Conservation (phyloP, 2,797 vertebrate genomes). For the Sarcophilus harrisii region DNA sequence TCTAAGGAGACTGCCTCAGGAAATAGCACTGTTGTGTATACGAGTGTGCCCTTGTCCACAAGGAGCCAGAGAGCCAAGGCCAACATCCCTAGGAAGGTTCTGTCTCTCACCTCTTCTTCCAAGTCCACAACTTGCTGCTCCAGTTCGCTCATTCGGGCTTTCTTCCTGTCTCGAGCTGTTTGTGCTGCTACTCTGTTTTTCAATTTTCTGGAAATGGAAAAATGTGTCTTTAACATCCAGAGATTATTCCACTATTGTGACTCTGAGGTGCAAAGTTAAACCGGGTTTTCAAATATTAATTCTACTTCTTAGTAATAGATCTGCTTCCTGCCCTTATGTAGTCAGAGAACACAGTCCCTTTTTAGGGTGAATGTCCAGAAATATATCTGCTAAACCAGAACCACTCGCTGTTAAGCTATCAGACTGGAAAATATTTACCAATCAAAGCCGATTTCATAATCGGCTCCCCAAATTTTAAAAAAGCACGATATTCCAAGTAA, state of each 20-base stretch:
- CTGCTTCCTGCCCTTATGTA: not conserved
- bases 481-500: not conserved
- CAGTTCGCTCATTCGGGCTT: slow-evolving; percentile 97
- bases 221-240: not conserved
- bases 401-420: not conserved
- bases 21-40: no score
- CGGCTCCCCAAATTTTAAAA: not conserved
- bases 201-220: slow-evolving; percentile 90
- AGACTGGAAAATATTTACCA: not conserved
- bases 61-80: fast-evolving
- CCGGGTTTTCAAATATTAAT: not conserved
- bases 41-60: not conserved
- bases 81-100: fast-evolving
- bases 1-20: not conserved
- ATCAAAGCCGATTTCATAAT: not conserved
- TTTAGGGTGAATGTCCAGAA: not conserved
- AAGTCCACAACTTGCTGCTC: slow-evolving; percentile 96
- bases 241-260: not conserved
- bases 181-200: slow-evolving; percentile 99
- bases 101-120: slow-evolving; percentile 92
- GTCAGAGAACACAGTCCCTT: not conserved
- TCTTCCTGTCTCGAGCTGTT: slow-evolving; percentile 97
- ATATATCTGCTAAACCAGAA: not conserved
- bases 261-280: not conserved
- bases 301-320: not conserved